These are phyloP conservation scores for Pseudopodoces humilis DNA, from an alignment of 2,113 vertebrate genomes.

Conservation along the genomic window DNA sequence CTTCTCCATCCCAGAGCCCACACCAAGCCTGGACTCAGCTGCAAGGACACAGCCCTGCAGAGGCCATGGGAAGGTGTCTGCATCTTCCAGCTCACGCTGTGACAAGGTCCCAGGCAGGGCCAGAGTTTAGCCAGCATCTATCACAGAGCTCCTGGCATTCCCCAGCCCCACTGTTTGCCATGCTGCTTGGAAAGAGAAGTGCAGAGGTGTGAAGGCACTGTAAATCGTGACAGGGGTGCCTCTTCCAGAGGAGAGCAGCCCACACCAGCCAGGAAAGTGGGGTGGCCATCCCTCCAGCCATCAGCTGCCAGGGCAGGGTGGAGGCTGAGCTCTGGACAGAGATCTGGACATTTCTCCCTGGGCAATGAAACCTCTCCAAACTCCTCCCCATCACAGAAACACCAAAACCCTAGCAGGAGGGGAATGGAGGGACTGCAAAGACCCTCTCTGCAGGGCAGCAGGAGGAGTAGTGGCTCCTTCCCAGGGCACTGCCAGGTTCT, in stretches of 20 bases:
- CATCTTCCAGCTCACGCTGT: neutral
- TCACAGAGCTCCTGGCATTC: rapidly evolving
- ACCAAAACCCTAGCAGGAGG: neutral
- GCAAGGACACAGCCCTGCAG: rapidly evolving
- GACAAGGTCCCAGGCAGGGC: no score
- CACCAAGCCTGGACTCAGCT: neutral
- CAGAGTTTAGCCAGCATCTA: rapidly evolving
- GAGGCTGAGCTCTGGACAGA: neutral
- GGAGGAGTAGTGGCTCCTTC: rapidly evolving
- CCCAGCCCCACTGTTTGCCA: neutral
- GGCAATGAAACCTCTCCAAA: neutral
- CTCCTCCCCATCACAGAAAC: neutral
- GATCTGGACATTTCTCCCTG: neutral
- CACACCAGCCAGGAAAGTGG: neutral
- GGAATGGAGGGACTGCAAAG: neutral
- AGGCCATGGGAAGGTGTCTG: neutral
- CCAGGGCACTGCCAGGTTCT: rapidly evolving
- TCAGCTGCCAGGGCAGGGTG: neutral
- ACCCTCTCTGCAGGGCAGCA: neutral
- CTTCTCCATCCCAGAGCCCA: neutral
- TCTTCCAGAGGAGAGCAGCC: neutral
- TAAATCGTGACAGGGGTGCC: neutral
- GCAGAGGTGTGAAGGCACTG: neutral
- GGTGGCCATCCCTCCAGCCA: rapidly evolving
- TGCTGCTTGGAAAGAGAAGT: neutral